phyloP scores from a whole-genome alignment of 2,113 vertebrate species.

The Chionomys nivalis region DNA sequence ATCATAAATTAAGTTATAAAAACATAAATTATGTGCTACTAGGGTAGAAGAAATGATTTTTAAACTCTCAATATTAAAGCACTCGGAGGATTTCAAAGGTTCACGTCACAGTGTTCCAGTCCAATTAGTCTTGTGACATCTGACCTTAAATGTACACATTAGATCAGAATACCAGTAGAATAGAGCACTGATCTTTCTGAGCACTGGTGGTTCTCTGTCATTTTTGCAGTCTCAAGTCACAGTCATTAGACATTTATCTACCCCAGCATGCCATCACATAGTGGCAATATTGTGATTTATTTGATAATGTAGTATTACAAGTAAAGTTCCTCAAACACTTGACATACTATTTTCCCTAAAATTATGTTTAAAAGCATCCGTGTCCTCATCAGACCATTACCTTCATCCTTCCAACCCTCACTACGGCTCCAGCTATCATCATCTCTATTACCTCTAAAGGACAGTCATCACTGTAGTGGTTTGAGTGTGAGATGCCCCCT shows the following conservation, averaged over 20 bases:
- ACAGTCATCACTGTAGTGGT: background rate
- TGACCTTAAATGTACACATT: background rate
- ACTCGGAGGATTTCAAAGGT: background rate
- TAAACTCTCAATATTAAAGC: background rate
- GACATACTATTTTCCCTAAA: background rate
- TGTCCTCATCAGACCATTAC: no score
- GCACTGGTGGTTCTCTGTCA: background rate
- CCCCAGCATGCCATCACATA: background rate
- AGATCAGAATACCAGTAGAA: background rate
- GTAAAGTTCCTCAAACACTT: background rate
- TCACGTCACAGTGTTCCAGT: background rate
- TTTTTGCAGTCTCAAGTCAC: background rate
- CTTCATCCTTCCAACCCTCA: no score
- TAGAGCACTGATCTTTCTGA: background rate
- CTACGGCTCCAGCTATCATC: no score
- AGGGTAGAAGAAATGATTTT: background rate
- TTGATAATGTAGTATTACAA: background rate
- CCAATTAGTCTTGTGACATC: background rate
- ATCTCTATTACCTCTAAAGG: background rate
- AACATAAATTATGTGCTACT: background rate
- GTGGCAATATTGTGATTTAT: background rate
- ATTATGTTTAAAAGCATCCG: background rate
- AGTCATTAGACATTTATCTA: background rate
- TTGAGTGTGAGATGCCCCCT: background rate
- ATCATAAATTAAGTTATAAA: background rate